Conservation (phyloP, 1,140 invertebrate species). For the Latrodectus geometricus region DNA sequence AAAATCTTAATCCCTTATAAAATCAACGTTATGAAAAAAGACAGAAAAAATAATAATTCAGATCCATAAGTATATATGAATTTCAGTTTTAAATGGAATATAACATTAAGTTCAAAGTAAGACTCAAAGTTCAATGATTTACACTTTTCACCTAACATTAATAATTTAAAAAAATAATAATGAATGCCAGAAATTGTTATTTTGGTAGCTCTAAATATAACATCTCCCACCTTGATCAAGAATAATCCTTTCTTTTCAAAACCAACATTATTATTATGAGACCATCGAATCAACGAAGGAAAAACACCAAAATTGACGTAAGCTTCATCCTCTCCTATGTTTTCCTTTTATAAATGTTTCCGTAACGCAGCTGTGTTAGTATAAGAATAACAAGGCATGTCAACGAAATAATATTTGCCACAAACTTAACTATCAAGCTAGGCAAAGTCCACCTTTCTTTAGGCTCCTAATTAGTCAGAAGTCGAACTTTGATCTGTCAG, state of each 20-base stretch:
- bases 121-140: too few relatives aligned
- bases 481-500: conserved; percentile 49
- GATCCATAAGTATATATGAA: too few relatives aligned
- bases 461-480: conserved; percentile 20
- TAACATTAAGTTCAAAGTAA: too few relatives aligned
- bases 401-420: conserved; percentile 47
- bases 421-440: conserved; percentile 25
- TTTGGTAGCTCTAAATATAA: too few relatives aligned
- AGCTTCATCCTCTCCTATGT: conserved; percentile 8
- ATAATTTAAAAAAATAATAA: too few relatives aligned
- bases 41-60: too few relatives aligned
- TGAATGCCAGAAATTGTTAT: too few relatives aligned
- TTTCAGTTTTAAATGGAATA: too few relatives aligned
- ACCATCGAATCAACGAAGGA: not conserved
- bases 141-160: too few relatives aligned
- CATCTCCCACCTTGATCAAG: too few relatives aligned
- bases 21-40: too few relatives aligned
- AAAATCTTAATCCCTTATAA: too few relatives aligned
- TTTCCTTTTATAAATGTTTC: conserved; percentile 29
- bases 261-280: not conserved
- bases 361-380: conserved; percentile 52
- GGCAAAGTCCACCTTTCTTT: conserved; percentile 20
- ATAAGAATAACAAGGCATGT: conserved; percentile 50
- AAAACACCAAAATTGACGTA: conserved; percentile 17
- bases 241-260: not conserved